A percentile compares a stretch with the other conserved stretches of the same genome.
Conservation (phyloP, 2,113 vertebrate species). For the Hystrix cristata region DNA sequence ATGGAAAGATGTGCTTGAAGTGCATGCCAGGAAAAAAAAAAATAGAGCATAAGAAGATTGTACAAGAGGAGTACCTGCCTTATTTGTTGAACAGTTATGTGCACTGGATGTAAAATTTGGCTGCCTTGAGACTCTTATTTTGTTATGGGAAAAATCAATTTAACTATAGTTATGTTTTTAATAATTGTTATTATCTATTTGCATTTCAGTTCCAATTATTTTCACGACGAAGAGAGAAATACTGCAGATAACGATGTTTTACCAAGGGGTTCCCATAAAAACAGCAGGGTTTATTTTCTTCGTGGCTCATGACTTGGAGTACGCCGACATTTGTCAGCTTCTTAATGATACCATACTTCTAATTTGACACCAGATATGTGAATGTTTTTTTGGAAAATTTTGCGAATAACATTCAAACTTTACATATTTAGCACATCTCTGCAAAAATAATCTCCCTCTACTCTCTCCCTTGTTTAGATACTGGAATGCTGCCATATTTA, state of each 20-base stretch:
- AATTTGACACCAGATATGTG: neutral
- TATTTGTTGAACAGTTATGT: neutral
- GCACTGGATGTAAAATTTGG: neutral
- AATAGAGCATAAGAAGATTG: rapidly evolving
- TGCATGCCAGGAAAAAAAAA: neutral
- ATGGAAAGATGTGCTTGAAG: neutral
- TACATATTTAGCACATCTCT: neutral
- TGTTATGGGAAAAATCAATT: neutral
- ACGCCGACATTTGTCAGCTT: neutral
- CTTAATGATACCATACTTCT: neutral
- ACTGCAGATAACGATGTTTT: neutral
- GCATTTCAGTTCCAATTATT: neutral
- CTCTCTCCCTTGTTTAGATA: neutral
- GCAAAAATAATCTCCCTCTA: neutral
- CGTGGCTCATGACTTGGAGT: too few species aligned
- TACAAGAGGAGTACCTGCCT: neutral
- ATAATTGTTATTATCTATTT: neutral
- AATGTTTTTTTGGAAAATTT: neutral
- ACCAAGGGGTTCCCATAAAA: neutral
- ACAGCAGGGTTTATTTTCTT: neutral
- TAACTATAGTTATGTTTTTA: neutral
- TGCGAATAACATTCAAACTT: neutral
- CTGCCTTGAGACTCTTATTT: too few species aligned
- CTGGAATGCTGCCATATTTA: neutral
- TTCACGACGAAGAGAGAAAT: neutral